phyloP scores from a whole-genome alignment of 2,113 vertebrate genomes.

The Formicarius rufipectus region DNA sequence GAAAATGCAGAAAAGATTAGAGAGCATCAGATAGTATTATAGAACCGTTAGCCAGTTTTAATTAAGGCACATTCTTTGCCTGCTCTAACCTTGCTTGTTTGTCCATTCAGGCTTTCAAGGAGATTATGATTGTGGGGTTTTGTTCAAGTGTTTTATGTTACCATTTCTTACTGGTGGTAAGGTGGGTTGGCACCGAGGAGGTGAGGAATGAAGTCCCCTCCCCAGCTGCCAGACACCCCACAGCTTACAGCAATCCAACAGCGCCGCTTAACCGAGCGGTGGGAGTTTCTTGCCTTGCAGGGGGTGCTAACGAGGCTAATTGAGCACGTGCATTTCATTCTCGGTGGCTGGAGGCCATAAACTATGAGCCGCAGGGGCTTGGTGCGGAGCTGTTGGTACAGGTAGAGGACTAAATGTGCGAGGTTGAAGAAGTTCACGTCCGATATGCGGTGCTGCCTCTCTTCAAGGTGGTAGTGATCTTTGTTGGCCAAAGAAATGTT shows the following conservation, averaged over 20 bases:
- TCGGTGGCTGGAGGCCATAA: neutral
- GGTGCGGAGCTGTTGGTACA: neutral
- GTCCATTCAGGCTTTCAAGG: neutral
- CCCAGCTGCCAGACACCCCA: neutral
- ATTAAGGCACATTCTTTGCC: neutral
- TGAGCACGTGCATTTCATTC: neutral
- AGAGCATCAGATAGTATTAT: neutral
- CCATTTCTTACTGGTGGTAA: neutral
- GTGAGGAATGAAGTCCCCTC: neutral
- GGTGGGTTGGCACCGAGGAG: neutral
- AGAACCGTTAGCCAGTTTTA: slow-evolving; percentile 11
- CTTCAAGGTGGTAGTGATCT: neutral
- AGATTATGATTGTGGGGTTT: neutral
- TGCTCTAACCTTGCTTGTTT: neutral
- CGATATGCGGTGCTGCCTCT: fast-evolving
- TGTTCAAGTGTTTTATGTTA: neutral
- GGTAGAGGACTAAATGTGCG: neutral
- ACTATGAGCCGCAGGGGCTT: neutral
- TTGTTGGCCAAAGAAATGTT: neutral
- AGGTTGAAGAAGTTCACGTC: neutral
- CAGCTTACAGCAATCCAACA: neutral
- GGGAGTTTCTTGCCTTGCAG: neutral
- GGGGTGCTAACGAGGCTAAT: neutral
- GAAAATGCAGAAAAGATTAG: neutral
- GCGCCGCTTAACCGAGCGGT: neutral